Evolutionary conservation across 2,113 vertebrate species (phyloP).

Genomic region (Heliornis fulica): DNA sequence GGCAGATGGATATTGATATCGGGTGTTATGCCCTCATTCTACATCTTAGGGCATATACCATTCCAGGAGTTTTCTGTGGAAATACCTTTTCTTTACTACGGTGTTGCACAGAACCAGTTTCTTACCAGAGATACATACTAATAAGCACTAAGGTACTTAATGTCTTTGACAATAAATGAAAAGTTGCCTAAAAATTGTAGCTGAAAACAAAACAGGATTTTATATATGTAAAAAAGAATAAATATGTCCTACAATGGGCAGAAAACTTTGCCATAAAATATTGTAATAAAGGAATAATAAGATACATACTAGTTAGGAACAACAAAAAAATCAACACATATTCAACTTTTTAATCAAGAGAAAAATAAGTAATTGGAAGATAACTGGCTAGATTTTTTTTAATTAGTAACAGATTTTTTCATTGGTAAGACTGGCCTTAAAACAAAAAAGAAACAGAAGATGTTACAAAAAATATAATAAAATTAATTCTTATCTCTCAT

Average conservation of each 20-base stretch:
- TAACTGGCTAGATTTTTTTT: background rate
- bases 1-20: background rate
- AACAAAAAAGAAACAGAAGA: too few relatives aligned
- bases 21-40: background rate
- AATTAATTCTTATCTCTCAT: background rate
- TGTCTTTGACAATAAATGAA: background rate
- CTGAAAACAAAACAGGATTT: background rate
- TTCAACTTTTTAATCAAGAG: background rate
- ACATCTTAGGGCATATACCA: background rate
- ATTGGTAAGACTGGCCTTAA: background rate
- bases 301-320: background rate
- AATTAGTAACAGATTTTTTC: background rate
- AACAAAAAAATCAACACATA: background rate
- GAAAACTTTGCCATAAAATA: background rate
- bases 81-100: background rate
- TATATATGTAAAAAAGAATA: too few relatives aligned
- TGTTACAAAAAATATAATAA: too few relatives aligned
- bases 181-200: background rate
- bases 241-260: background rate
- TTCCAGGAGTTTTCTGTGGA: background rate
- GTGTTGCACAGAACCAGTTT: background rate
- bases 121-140: background rate
- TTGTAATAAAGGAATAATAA: background rate
- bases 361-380: background rate
- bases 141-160: background rate